Conservation (phyloP, 2,888 invertebrate genomes). For the Macrosoma leucophasiata region DNA sequence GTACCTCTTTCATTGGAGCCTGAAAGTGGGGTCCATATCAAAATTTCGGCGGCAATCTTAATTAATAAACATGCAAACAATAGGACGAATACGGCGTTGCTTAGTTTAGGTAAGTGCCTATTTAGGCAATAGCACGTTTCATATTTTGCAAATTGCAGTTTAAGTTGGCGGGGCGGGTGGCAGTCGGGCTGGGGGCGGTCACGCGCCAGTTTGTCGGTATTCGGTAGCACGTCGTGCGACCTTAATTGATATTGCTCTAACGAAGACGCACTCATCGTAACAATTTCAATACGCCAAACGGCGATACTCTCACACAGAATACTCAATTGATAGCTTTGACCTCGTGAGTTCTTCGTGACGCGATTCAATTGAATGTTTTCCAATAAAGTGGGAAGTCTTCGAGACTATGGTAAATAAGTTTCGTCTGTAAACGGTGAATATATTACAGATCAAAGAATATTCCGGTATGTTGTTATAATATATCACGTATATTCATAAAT, state of each 20-base stretch:
- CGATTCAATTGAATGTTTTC: too few relatives aligned
- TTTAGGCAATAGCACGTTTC: constrained; percentile 68
- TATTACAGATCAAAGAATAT: too few relatives aligned
- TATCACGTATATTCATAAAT: too few relatives aligned
- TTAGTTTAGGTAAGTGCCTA: constrained; percentile 55
- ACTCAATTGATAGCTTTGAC: constrained; percentile 25
- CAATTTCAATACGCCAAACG: constrained; percentile 40
- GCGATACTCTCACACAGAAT: constrained; percentile 22
- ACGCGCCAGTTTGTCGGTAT: constrained; percentile 39
- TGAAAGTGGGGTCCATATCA: too few relatives aligned
- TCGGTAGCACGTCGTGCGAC: constrained; percentile 44
- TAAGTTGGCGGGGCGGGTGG: constrained; percentile 32
- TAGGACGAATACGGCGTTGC: constrained; percentile 41
- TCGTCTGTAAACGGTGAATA: too few relatives aligned
- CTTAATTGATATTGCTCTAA: constrained; percentile 63
- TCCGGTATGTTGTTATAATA: too few relatives aligned
- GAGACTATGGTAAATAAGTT: too few relatives aligned
- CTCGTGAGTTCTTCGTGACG: too few relatives aligned
- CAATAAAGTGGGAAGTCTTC: too few relatives aligned
- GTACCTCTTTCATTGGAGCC: too few relatives aligned
- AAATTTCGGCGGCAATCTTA: constrained; percentile 40
- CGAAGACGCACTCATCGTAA: constrained; percentile 43
- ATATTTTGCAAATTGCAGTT: constrained; percentile 50
- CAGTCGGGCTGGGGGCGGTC: constrained; percentile 29
- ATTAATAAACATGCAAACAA: constrained; percentile 60